phyloP scores from a whole-genome alignment of 2,113 vertebrate genomes.

The Dendrocopos noguchii region DNA sequence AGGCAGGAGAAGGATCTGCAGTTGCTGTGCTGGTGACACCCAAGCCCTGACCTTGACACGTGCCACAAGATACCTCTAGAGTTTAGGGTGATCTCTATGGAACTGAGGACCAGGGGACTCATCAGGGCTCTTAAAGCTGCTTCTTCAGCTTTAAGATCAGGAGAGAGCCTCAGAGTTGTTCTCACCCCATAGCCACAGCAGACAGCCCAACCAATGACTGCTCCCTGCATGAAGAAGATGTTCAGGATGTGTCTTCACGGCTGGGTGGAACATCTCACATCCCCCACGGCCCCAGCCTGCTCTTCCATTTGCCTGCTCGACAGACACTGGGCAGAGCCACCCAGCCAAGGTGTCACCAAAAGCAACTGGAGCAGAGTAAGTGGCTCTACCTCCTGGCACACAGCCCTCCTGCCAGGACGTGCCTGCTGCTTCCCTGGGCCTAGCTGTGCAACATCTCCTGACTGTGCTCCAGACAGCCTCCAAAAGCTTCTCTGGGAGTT shows the following conservation, averaged over 20 bases:
- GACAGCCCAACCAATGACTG: background rate
- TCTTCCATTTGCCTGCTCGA: background rate
- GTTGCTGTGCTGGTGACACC: accelerated
- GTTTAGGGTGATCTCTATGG: accelerated
- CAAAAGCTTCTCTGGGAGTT: background rate
- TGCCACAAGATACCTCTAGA: background rate
- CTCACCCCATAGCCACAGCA: background rate
- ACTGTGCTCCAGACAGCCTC: background rate
- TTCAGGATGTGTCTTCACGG: background rate
- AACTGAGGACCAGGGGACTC: background rate
- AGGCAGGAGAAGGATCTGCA: background rate
- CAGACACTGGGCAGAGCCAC: background rate
- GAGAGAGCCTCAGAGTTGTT: background rate
- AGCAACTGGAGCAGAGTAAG: constrained; percentile 9
- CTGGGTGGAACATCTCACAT: accelerated
- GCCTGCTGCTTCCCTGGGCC: accelerated
- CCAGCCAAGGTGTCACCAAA: background rate
- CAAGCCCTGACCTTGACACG: background rate
- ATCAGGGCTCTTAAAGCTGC: background rate
- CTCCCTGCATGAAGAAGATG: accelerated
- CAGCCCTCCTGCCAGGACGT: accelerated
- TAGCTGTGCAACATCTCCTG: accelerated
- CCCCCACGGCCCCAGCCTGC: background rate
- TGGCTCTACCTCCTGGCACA: background rate
- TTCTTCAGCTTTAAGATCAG: accelerated